Percentiles rank a stretch among this genome's conserved stretches.
These are phyloP conservation scores for Hyposoter didymator DNA, from an alignment of 2,888 invertebrate species.

Conservation along the genomic window DNA sequence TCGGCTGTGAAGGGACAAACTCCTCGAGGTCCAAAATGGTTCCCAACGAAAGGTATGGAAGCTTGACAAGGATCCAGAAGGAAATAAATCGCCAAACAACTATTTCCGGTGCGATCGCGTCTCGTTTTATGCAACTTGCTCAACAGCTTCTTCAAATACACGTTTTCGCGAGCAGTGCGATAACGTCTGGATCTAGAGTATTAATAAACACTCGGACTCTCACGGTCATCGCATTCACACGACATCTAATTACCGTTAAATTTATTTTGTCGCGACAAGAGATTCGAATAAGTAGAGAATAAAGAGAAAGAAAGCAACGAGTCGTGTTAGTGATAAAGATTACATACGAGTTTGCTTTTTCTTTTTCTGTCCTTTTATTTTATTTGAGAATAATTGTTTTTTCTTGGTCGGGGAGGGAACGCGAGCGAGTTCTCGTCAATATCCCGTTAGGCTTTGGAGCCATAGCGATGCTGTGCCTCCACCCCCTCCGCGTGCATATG, in stretches of 20 bases:
- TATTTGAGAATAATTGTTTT: constrained; percentile 7
- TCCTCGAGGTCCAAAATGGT: not conserved
- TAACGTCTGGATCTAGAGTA: constrained; percentile 9
- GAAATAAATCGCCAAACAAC: not conserved
- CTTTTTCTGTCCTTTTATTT: not conserved
- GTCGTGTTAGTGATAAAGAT: constrained; percentile 20
- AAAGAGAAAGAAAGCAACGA: not conserved
- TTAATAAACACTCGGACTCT: constrained; percentile 72
- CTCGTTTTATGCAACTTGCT: not conserved
- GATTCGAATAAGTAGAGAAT: constrained; percentile 34
- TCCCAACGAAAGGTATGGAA: not conserved
- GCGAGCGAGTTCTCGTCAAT: constrained; percentile 56
- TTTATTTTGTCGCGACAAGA: constrained; percentile 73
- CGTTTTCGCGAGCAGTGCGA: not conserved
- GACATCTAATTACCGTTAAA: constrained; percentile 76
- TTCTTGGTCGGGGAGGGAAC: not conserved
- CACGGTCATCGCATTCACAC: constrained; percentile 79
- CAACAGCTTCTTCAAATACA: not conserved
- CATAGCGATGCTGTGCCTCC: constrained; percentile 13
- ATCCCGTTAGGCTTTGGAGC: constrained; percentile 54
- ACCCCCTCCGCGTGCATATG: constrained; percentile 40
- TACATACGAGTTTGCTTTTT: constrained; percentile 6
- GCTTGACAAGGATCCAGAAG: no score
- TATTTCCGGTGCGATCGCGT: not conserved
- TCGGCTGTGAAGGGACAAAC: not conserved